Evolutionary conservation across 2,797 vertebrate genomes (phyloP).

Genomic region (Alfaro cultratus): DNA sequence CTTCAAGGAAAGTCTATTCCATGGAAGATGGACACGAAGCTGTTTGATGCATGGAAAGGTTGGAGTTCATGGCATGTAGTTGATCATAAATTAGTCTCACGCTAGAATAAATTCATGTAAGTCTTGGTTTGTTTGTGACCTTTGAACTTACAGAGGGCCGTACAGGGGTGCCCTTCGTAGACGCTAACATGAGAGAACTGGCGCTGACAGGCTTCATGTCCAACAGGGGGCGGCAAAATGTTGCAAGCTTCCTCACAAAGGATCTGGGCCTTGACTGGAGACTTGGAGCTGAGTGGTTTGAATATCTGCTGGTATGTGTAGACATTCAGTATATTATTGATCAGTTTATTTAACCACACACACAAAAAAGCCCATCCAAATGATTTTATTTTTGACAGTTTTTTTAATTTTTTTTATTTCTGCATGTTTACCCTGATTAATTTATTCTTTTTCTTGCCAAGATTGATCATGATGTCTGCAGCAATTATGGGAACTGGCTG

Average conservation of each 20-base stretch:
- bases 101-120: background rate
- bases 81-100: background rate
- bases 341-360: background rate
- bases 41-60: constrained; percentile 88
- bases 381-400: background rate
- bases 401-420: background rate
- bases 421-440: background rate
- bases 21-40: constrained; percentile 84
- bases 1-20: constrained; percentile 84
- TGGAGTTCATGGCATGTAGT: constrained; percentile 5
- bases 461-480: constrained; percentile 86
- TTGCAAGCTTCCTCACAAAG: constrained; percentile 88
- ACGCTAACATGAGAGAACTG: constrained; percentile 88
- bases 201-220: constrained; percentile 86
- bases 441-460: constrained; percentile 34
- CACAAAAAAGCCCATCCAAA: background rate
- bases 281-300: constrained; percentile 88
- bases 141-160: constrained; percentile 76
- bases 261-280: constrained; percentile 88
- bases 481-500: constrained; percentile 89
- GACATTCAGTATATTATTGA: background rate
- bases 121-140: background rate
- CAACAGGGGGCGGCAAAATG: constrained; percentile 88
- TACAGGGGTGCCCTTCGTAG: constrained; percentile 87
- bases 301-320: constrained; percentile 80